Evolutionary conservation across 2,797 vertebrate genomes (phyloP), one percentile per base, ranked within the genome.

Genomic region (Phyllotis vaccarum): DNA sequence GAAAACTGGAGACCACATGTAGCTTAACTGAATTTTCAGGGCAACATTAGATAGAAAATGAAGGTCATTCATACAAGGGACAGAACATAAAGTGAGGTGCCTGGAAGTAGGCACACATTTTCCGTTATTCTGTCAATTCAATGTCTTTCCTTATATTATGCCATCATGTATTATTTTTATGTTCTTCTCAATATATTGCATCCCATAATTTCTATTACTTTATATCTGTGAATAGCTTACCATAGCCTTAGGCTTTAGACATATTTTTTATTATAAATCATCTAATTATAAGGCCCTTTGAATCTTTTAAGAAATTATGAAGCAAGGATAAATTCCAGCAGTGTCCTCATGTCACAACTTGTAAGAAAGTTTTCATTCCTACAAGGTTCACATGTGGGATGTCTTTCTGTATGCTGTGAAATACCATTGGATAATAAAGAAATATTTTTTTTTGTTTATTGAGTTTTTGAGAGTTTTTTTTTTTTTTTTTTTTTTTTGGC

Each of bases 1-100:
- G 89, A 88, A 89, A 76, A 56, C 40, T 68, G 56, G 79, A 86
- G 64, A n/a, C 12, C 74, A 37, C 0, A 14, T 31, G 60, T 14
- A 64, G 2, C 75, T 86, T 86, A 80, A 79, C 52, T 27, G 37
- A 70, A 22, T 4, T 79, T 24, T 13, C 40, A 68, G 49, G 24
- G 19, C 12, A 40, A 12, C 12, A 6, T 62, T 62, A 16, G 24
- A 29, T 46, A 70, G 29, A 31, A 76, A 21, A 0, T 27, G 54
- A 3, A 78, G 40, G 13, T 10, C 21, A 2, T 70, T 11, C 34
- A 8, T 2, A 2, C 6, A 40, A 6, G 0, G 34, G 6, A 21
- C 66, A 78, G 34, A 29, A 3, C 3, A 27, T 76, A 17, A 66
- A 13, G 1, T 54, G 72, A 22, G 62, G 56, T 72, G 19, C 64